phyloP scores from a whole-genome alignment of 2,888 invertebrate genomes.

The Orchestes rusci region DNA sequence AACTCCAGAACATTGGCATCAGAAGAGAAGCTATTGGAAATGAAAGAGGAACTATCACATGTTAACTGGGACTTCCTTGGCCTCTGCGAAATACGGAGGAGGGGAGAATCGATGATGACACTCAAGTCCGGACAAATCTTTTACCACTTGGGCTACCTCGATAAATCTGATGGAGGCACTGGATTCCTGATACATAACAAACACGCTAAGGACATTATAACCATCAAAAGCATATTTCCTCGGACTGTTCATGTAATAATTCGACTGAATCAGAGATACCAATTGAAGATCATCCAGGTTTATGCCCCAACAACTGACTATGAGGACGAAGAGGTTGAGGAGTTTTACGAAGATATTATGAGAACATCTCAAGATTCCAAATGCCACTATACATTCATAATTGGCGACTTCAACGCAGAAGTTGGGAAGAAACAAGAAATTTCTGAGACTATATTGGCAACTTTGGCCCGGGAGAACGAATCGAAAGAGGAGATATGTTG shows the following conservation, averaged over 20 bases:
- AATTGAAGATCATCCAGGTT: neutral
- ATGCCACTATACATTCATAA: neutral
- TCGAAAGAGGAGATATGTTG: neutral
- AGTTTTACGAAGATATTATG: neutral
- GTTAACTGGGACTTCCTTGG: neutral
- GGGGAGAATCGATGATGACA: neutral
- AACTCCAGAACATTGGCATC: neutral
- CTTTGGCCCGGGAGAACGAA: neutral
- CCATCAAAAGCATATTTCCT: neutral
- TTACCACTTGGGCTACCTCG: neutral
- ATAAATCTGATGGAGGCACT: neutral
- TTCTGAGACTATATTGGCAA: neutral
- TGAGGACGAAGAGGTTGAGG: neutral
- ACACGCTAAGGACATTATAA: too few species aligned
- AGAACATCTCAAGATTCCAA: neutral
- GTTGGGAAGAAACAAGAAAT: constrained; percentile 1
- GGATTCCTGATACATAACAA: neutral
- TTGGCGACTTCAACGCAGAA: constrained; percentile 1
- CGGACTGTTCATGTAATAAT: neutral
- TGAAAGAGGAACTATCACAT: neutral
- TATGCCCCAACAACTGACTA: neutral
- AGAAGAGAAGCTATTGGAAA: neutral
- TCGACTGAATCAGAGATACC: neutral
- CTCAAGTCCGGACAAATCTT: neutral
- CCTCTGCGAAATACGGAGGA: neutral